Evolutionary conservation across 2,113 vertebrate genomes (phyloP), one percentile per base, ranked within the genome.

Genomic region (Epinephelus cyanopodus): DNA sequence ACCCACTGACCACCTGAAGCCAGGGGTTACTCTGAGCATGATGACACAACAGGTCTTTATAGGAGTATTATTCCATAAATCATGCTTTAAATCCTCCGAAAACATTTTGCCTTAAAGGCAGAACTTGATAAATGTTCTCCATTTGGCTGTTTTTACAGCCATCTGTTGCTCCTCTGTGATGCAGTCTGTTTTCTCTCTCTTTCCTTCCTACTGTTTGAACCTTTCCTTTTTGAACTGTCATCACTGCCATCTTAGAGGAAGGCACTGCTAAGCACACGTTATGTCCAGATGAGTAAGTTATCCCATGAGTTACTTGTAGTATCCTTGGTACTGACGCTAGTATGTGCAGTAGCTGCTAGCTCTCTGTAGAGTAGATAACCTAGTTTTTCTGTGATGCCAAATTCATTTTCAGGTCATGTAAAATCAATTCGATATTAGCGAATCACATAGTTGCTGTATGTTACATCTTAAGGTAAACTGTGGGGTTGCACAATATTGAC

Each of bases 251-350:
- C 95, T 93, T 95, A 96, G 97, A 97, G 96, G 96, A 97, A 93
- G 90, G 72, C 96, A 94, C 74, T 96, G 94, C 91, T 95, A 95
- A 90, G 93, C 95, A 90, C 94, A 94, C 90, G 94, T 95, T 95
- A 95, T 93, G 94, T 92, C 90, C 91, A 89, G 70, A 96, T 90
- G 95, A 97, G 97, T 99, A 98, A 99, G 97, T 98, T 93, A 21
- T 63, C 88, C 93, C 75, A 86, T 52, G 25, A 87, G 86, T 81
- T 88, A 60, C 72, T 74, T 65, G 56, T 85, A 82, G 58, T 84
- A 47, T 58, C 54, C 14, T 66, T 54, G 27, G 18, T 62, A 21
- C 65, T 82, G 42, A 45, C 2, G 42, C 23, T 89, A 75, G 62
- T 64, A 54, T 37, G 48, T 77, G 76, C 91, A 87, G 87, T 82